Evolutionary conservation across 2,113 vertebrate genomes (phyloP).

Genomic region (Aviceda subcristata): DNA sequence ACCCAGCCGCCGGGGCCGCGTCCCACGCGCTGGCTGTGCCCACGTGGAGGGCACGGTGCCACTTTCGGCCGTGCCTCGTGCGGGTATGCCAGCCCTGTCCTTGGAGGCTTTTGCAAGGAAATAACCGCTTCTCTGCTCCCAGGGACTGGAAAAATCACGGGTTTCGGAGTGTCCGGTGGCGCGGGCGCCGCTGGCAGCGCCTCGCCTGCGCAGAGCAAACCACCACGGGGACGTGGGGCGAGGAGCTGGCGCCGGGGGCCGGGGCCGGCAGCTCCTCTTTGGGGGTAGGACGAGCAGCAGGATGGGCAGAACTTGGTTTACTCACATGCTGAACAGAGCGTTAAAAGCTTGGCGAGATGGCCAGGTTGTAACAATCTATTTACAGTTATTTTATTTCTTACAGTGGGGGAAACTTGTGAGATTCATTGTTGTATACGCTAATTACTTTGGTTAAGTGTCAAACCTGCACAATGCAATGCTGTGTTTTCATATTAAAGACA

Average conservation of each 20-base stretch:
- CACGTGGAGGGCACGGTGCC: rapidly evolving
- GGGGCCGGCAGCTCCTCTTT: not conserved
- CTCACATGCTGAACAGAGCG: not conserved
- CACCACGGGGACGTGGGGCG: rapidly evolving
- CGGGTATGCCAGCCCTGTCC: not conserved
- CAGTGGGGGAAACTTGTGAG: not conserved
- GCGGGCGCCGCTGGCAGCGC: not conserved
- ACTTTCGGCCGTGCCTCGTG: too few relatives aligned
- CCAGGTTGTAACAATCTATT: not conserved
- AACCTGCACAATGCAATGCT: not conserved
- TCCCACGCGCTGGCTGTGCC: not conserved
- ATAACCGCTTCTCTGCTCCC: not conserved
- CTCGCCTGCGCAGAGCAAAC: too few relatives aligned
- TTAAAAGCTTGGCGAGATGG: not conserved
- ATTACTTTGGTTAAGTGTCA: not conserved
- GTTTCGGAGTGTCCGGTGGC: too few relatives aligned
- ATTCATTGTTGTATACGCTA: not conserved
- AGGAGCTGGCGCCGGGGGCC: rapidly evolving
- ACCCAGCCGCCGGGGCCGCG: rapidly evolving
- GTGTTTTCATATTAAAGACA: conserved; percentile 1
- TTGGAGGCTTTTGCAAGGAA: not conserved
- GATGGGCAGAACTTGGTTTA: not conserved
- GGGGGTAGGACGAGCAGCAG: rapidly evolving
- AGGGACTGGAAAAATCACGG: not conserved
- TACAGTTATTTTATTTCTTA: not conserved